These are phyloP conservation scores for Ciconia boyciana DNA, from an alignment of 2,113 vertebrate species.

Conservation along the genomic window DNA sequence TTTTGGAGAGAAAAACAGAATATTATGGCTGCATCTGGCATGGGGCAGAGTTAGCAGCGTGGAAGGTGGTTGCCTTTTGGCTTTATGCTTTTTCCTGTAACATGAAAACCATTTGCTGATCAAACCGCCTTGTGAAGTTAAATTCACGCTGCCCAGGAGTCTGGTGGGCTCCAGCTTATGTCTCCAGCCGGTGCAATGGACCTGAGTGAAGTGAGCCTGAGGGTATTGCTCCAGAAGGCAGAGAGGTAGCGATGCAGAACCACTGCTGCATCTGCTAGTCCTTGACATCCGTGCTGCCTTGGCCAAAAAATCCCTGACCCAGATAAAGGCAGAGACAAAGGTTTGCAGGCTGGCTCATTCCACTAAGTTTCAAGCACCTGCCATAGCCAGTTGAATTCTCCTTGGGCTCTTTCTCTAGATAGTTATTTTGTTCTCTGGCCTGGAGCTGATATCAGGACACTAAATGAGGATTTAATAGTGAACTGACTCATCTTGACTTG, in stretches of 20 bases:
- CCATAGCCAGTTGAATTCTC: neutral
- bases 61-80: neutral
- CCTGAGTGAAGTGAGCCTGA: neutral
- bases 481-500: neutral
- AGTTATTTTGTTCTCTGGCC: neutral
- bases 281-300: neutral
- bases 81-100: rapidly evolving
- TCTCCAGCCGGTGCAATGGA: neutral
- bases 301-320: neutral
- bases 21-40: neutral
- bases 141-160: neutral
- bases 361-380: neutral
- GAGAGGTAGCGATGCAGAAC: neutral
- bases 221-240: rapidly evolving
- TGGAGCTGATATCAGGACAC: neutral
- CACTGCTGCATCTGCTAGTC: neutral
- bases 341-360: neutral
- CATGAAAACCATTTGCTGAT: neutral
- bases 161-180: neutral
- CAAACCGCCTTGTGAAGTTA: neutral
- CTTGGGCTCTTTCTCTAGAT: neutral
- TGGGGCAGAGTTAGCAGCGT: neutral
- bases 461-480: neutral
- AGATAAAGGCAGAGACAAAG: neutral
- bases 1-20: neutral